Base-by-base conservation (phyloP, 2,888 invertebrate genomes). In the Lordiphosa andalusiaca region DNA sequence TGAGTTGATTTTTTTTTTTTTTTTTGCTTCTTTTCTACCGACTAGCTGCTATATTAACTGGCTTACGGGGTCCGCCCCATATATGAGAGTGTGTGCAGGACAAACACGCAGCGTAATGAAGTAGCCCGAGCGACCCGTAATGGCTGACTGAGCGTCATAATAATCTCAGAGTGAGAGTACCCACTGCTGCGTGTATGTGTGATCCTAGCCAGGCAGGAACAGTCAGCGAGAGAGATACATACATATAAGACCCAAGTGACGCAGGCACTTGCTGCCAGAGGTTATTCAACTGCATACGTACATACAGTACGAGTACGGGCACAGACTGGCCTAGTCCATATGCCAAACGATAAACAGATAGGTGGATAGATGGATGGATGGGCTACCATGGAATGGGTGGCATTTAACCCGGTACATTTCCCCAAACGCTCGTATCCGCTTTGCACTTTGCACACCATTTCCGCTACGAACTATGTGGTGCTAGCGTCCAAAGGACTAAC, bases 61-160 rank as follows among this genome's bases (percentile, higher is more conserved):
- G 81, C 77, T 78, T 78, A 78, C 77, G 56, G 70, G 67, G 57
- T 67, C 64, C 74, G 72, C 74, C 74, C 62, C 44, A 70, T 55
- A 36, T 57, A 41, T 52, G 50, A 50, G 60, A 55, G 37, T 53
- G 46, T 60, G 50, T 65, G 53, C 61, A 62, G 69, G 60, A 63
- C 71, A 78, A 75, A 76, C 83, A 80, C 80, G 80, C 80, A 82
- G 73, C 72, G 76, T 80, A 80, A 82, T 80, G 80, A 80, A 80
- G 80, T 80, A 80, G 80, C 78, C 80, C 53, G 63, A 57, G 67
- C 66, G 59, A 75, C 69, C 63, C 73, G 73, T 76, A 73, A 80
- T 75, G 76, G 71, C 78, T 75, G 74, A 77, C 77, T 74, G 81
- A 72, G 81, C 70, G 82, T 77, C 77, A 77, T 78, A 78, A 80